phyloP scores from a whole-genome alignment of 1,140 invertebrate species.

The Tetragonula clypearis region DNA sequence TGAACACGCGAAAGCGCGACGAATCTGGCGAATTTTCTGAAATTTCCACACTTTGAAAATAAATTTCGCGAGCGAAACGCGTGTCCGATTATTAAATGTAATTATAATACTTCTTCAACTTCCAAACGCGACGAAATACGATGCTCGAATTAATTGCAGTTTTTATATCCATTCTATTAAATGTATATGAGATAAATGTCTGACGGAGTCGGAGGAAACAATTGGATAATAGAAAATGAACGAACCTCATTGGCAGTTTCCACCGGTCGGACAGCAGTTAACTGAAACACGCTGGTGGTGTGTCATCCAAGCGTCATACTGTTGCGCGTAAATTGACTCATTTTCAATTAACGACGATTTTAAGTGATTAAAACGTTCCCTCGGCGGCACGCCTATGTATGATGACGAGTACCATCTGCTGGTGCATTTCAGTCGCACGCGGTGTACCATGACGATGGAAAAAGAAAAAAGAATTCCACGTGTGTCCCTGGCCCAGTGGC shows the following conservation, averaged over 20 bases:
- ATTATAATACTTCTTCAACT: too few species aligned
- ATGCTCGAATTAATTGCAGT: too few species aligned
- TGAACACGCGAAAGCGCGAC: too few species aligned
- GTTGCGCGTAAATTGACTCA: conserved; percentile 64
- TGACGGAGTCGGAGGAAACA: neutral
- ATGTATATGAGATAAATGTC: neutral
- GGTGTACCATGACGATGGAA: conserved; percentile 46
- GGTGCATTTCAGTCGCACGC: conserved; percentile 42
- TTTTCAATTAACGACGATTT: conserved; percentile 67
- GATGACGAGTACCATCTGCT: conserved; percentile 64
- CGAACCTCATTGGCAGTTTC: neutral
- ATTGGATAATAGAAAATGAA: neutral
- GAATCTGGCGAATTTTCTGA: too few species aligned
- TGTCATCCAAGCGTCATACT: conserved; percentile 19
- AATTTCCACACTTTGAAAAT: too few species aligned
- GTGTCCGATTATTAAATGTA: too few species aligned
- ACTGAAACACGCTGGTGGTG: neutral
- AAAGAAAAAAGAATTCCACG: conserved; percentile 33
- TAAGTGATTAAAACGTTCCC: conserved; percentile 54
- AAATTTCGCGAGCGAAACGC: too few species aligned
- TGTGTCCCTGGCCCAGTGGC: conserved; percentile 19
- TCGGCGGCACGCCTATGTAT: conserved; percentile 54
- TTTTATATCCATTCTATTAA: too few species aligned
- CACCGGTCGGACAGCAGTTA: neutral
- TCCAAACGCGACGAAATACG: too few species aligned